Percentiles rank a stretch among this genome's conserved stretches.
Conservation (phyloP, 2,888 invertebrate genomes). For the Clostera curtula region DNA sequence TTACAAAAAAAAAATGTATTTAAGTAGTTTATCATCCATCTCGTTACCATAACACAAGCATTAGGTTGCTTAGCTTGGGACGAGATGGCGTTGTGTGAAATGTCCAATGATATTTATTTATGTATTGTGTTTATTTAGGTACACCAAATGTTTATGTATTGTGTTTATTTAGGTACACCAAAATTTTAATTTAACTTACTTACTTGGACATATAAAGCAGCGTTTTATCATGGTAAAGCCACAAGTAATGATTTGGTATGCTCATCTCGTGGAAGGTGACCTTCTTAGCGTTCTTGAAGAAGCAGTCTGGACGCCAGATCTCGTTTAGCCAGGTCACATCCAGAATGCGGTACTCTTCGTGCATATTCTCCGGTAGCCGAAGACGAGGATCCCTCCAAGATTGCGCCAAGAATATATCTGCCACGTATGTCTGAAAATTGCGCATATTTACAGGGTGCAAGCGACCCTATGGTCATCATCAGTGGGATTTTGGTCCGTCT, state of each 20-base stretch:
- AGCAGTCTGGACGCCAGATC: slow-evolving; percentile 95
- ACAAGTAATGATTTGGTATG: slow-evolving; percentile 93
- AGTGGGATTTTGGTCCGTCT: too few relatives aligned
- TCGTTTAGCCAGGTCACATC: slow-evolving; percentile 92
- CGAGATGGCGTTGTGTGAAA: too few relatives aligned
- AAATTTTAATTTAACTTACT: slow-evolving; percentile 34
- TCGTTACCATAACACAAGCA: too few relatives aligned
- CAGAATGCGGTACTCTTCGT: slow-evolving; percentile 90
- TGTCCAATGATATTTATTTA: too few relatives aligned
- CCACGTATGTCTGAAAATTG: slow-evolving; percentile 91
- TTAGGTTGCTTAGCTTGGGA: too few relatives aligned
- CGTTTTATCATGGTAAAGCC: slow-evolving; percentile 94
- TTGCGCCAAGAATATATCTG: slow-evolving; percentile 93
- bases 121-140: too few relatives aligned
- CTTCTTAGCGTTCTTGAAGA: slow-evolving; percentile 95
- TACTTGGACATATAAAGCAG: slow-evolving; percentile 94
- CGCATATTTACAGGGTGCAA: too few relatives aligned
- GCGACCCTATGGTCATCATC: too few relatives aligned
- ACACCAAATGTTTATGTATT: too few relatives aligned
- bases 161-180: too few relatives aligned
- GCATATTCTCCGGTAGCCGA: slow-evolving; percentile 94
- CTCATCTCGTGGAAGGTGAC: slow-evolving; percentile 97
- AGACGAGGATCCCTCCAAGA: slow-evolving; percentile 94
- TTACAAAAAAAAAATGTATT: too few relatives aligned
- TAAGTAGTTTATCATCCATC: too few relatives aligned